Conservation (phyloP, 2,797 vertebrate genomes). For the Nothura maculosa region DNA sequence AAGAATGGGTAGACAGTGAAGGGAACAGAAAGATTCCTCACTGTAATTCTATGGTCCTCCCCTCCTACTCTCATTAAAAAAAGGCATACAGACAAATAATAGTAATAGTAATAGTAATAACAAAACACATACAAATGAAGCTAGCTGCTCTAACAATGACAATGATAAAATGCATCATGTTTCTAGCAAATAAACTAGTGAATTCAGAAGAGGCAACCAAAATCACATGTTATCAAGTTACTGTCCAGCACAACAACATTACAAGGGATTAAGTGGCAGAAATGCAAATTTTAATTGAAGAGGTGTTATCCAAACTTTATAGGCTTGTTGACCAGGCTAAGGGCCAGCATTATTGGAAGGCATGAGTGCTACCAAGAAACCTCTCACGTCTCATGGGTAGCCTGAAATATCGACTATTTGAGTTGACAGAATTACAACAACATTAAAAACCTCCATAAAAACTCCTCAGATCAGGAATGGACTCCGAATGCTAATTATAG, state of each 20-base stretch:
- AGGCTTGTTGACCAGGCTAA: not conserved
- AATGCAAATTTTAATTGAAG: not conserved
- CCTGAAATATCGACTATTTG: not conserved
- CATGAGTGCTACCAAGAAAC: not conserved
- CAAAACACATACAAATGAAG: not conserved
- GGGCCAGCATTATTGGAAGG: not conserved
- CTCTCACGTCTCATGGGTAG: not conserved
- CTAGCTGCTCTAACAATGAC: not conserved
- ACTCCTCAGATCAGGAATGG: not conserved
- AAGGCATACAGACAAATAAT: not conserved
- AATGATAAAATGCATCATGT: not conserved
- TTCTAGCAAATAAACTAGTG: not conserved
- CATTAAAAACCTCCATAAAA: not conserved
- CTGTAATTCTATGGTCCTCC: accelerated
- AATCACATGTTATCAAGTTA: not conserved
- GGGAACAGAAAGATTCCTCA: not conserved
- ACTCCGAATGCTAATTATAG: not conserved
- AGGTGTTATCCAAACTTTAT: not conserved
- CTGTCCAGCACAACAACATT: not conserved
- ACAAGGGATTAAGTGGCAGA: not conserved
- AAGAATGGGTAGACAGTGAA: not conserved
- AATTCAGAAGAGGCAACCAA: not conserved
- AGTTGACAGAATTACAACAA: not conserved
- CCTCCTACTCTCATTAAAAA: not conserved
- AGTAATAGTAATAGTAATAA: not conserved